phyloP scores from a whole-genome alignment of 2,888 invertebrate species.

The Limnephilus rhombicus region DNA sequence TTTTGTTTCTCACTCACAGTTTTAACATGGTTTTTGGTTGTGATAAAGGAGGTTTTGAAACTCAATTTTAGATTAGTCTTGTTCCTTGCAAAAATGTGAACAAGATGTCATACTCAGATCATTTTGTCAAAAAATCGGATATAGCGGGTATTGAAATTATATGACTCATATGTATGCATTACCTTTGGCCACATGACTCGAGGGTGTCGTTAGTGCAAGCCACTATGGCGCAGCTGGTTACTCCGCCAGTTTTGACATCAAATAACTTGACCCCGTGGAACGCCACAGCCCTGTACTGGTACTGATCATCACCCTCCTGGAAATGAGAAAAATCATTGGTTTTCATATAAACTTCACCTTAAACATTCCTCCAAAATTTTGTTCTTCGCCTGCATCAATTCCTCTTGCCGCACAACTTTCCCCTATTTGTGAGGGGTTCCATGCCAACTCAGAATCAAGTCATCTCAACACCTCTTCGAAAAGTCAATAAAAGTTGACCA shows the following conservation, averaged over 20 bases:
- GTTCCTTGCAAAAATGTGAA: too few relatives aligned
- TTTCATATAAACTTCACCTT: not conserved
- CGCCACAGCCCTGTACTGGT: conserved; percentile 76
- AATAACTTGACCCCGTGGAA: conserved; percentile 77
- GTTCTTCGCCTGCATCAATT: not conserved
- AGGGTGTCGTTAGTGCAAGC: conserved; percentile 75
- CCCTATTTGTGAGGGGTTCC: too few relatives aligned
- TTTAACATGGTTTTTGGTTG: too few relatives aligned
- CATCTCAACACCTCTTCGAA: too few relatives aligned
- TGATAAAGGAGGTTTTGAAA: too few relatives aligned
- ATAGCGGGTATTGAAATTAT: too few relatives aligned
- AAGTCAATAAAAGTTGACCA: too few relatives aligned
- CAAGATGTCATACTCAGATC: too few relatives aligned
- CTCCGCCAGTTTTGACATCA: conserved; percentile 74
- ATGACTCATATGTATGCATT: not conserved
- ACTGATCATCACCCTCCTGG: conserved; percentile 67
- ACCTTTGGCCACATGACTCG: conserved; percentile 75
- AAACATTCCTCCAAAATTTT: not conserved
- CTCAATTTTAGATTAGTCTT: too few relatives aligned
- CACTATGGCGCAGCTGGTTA: conserved; percentile 75
- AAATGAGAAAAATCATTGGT: conserved; percentile 19
- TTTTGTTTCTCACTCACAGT: too few relatives aligned
- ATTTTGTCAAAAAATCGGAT: too few relatives aligned
- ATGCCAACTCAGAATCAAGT: too few relatives aligned
- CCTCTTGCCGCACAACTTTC: not conserved